These are phyloP conservation scores for Hofmannophila pseudospretella DNA, from an alignment of 2,888 invertebrate species.

Conservation along the genomic window DNA sequence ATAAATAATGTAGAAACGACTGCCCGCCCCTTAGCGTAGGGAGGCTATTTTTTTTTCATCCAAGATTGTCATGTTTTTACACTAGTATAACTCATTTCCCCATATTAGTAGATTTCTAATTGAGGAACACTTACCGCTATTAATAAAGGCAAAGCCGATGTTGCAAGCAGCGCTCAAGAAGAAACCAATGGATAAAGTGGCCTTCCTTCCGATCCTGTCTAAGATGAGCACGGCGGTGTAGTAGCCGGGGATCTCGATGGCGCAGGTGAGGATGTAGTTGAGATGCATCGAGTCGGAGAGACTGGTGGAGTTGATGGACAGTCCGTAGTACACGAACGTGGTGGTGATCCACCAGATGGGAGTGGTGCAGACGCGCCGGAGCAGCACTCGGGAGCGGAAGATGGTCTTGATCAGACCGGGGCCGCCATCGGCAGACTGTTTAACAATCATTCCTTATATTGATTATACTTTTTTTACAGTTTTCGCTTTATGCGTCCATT, in stretches of 20 bases:
- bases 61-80: too few relatives aligned
- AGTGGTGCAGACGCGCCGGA: constrained; percentile 79
- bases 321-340: constrained; percentile 87
- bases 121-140: constrained; percentile 75
- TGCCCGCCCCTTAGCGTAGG: too few relatives aligned
- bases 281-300: constrained; percentile 85
- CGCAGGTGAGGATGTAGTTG: constrained; percentile 81
- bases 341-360: constrained; percentile 88
- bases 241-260: constrained; percentile 85
- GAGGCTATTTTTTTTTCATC: too few relatives aligned
- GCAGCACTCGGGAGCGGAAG: constrained; percentile 64
- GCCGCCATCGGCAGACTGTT: not conserved
- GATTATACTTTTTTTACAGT: too few relatives aligned
- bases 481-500: too few relatives aligned
- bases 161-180: constrained; percentile 76
- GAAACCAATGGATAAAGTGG: constrained; percentile 77
- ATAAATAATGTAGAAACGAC: too few relatives aligned
- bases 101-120: too few relatives aligned
- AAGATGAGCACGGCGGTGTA: constrained; percentile 78
- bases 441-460: not conserved
- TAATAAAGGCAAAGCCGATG: constrained; percentile 60
- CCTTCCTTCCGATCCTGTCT: constrained; percentile 80
- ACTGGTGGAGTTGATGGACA: constrained; percentile 87
- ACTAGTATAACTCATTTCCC: too few relatives aligned
- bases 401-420: constrained; percentile 46